phyloP scores from a whole-genome alignment of 2,888 invertebrate species.

The Exocentrus adspersus region DNA sequence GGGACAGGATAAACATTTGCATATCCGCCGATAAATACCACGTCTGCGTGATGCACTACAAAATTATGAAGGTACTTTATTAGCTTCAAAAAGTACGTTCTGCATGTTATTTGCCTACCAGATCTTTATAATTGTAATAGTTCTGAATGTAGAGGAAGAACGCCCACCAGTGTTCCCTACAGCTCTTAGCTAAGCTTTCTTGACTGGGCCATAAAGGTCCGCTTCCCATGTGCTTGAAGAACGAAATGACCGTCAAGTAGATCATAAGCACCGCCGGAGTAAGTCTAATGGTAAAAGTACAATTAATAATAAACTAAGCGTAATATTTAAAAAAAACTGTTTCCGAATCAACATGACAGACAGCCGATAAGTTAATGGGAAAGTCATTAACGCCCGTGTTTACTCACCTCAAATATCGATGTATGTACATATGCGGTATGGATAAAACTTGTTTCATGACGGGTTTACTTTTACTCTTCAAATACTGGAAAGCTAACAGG shows the following conservation, averaged over 20 bases:
- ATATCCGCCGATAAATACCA: slow-evolving; percentile 62
- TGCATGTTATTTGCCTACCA: slow-evolving; percentile 6
- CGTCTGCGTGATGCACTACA: slow-evolving; percentile 57
- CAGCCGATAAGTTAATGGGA: no score
- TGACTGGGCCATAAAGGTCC: slow-evolving; percentile 39
- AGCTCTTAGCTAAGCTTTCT: slow-evolving; percentile 6
- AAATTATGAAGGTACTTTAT: neutral
- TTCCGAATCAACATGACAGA: no score
- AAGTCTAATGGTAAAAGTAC: slow-evolving; percentile 12
- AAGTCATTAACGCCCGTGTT: no score
- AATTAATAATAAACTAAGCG: neutral
- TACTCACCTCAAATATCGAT: slow-evolving; percentile 44
- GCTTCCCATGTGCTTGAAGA: slow-evolving; percentile 31
- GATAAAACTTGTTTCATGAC: slow-evolving; percentile 34
- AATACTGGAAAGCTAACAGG: slow-evolving; percentile 65
- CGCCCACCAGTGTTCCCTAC: slow-evolving; percentile 57
- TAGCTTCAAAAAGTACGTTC: neutral
- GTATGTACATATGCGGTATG: slow-evolving; percentile 40
- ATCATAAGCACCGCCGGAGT: slow-evolving; percentile 23
- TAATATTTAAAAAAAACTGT: neutral
- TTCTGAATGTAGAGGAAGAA: slow-evolving; percentile 61
- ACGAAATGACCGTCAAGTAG: slow-evolving; percentile 29
- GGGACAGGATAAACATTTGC: slow-evolving; percentile 58
- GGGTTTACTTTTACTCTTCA: slow-evolving; percentile 49
- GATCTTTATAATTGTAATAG: slow-evolving; percentile 46